Conservation (phyloP, 1,140 invertebrate species). For the Apis dorsata region DNA sequence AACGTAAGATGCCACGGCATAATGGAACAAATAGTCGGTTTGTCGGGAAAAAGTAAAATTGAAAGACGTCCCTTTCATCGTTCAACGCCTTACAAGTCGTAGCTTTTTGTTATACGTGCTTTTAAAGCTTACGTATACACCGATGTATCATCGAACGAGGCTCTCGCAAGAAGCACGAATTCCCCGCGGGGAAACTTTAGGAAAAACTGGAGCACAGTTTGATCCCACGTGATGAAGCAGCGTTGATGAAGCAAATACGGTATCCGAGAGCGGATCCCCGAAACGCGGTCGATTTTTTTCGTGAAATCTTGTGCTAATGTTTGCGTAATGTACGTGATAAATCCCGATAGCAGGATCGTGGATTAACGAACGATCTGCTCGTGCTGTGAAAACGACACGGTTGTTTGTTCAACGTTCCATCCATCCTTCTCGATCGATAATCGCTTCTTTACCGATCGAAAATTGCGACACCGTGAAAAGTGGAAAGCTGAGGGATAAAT, state of each 20-base stretch:
- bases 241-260: slow-evolving; percentile 10
- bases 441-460: background rate
- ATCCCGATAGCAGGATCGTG: slow-evolving; percentile 52
- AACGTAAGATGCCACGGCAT: too few species aligned
- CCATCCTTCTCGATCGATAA: background rate
- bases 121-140: background rate
- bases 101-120: background rate
- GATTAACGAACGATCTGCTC: slow-evolving; percentile 59
- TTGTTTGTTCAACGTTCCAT: slow-evolving; percentile 47
- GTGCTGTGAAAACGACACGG: slow-evolving; percentile 19
- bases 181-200: background rate
- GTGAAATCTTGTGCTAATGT: slow-evolving; percentile 17
- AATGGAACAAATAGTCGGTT: background rate
- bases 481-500: background rate
- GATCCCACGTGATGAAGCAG: background rate
- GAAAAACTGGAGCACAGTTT: slow-evolving; percentile 18
- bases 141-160: slow-evolving; percentile 1
- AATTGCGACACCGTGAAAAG: background rate
- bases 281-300: background rate
- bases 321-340: slow-evolving; percentile 58
- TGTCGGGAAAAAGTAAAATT: background rate
- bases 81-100: background rate
- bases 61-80: background rate
- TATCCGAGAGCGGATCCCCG: background rate
- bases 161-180: too few species aligned